Evolutionary conservation across 1,140 invertebrate species (phyloP), one percentile per base, ranked within the genome.

Genomic region (Lerema accius): DNA sequence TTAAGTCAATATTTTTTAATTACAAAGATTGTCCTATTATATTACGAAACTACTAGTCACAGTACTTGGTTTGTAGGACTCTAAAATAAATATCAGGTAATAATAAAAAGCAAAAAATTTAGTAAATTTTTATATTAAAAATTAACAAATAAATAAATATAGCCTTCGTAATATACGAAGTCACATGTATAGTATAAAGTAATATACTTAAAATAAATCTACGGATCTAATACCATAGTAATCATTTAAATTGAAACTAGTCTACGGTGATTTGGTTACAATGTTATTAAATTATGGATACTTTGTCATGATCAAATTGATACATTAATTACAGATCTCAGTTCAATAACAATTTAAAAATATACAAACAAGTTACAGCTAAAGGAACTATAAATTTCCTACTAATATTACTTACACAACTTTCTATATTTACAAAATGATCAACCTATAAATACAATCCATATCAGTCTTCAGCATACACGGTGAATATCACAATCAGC

Each of bases 391-490:
- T 82, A 66, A 63, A 66, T 77, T 73, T 80, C 67, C 77, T 70
- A 64, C 35, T 23, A 71, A 65, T 64, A 39, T 49, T 78, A 74
- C 37, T 61, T 59, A 46, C 56, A 53, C 72, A 70, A 71, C 72
- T 69, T 70, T 65, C 69, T 69, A 78, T 83, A 85, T 85, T 80
- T 85, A 86, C 80, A 82, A 74, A 71, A 43, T 71, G 69, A 46
- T 68, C 69, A 76, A 75, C 66, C 65, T 79, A 80, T 80, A 72
- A 74, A 83, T 86, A 83, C 78, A 82, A 80, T 82, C 86, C 85
- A 80, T 82, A 81, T 90, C 87, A 90, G 87, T 90, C 87, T 90
- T 86, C 76, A 80, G 55, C 67, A 67, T 63, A 72, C 76, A 84
- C 79, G 50, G 53, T 74, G 66, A 77, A 60, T 40, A 61, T 65